Base-by-base conservation (phyloP, 2,888 invertebrate genomes). In the Morpho helenor region DNA sequence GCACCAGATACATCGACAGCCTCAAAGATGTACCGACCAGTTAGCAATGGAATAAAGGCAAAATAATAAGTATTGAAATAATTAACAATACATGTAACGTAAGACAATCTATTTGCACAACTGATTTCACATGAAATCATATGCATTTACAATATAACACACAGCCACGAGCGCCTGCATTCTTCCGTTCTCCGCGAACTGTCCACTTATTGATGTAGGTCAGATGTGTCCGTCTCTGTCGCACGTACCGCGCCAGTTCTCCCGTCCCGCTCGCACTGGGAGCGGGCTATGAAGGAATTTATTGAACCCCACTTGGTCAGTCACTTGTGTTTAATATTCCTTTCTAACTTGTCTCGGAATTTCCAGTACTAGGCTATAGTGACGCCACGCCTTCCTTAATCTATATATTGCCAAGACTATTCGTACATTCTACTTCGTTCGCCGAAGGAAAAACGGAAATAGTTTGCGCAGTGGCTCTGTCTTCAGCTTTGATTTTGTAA, bases 181-280 rank as follows among this genome's bases (percentile, higher is more conserved):
- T 82, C 83, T 76, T 79, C 74, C 74, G 72, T 70, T 72, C 72
- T 68, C 71, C 68, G 77, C 77, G 68, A 75, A 80, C 76, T 80
- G 78, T 79, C 79, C 80, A 82, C 75, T 79, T 79, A 80, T 85
- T 87, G 87, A 87, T 87, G 87, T 87, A 87, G 87, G 86, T 87
- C 87, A 87, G 74, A 31, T 65, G 57, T 23, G 71, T 52, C 71
- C 62, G 59, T 55, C 77, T 57, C 73, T 5, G 63, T 81, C 75
- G 53, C 71, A 59, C 74, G 56, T 72, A 53, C 68, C 8, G 23
- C n/a, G 56, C 8, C 43, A 8, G 8, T 22, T 43, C 7, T 5
- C 0, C 71, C 61, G 56, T 53, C 76, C 59, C 74, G 49, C 59
- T 59, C 62, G 62, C 62, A 53, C 62, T 58, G 64, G 62, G 64